These are phyloP conservation scores for Eubucco bourcierii DNA, from an alignment of 2,113 vertebrate species.

Conservation along the genomic window DNA sequence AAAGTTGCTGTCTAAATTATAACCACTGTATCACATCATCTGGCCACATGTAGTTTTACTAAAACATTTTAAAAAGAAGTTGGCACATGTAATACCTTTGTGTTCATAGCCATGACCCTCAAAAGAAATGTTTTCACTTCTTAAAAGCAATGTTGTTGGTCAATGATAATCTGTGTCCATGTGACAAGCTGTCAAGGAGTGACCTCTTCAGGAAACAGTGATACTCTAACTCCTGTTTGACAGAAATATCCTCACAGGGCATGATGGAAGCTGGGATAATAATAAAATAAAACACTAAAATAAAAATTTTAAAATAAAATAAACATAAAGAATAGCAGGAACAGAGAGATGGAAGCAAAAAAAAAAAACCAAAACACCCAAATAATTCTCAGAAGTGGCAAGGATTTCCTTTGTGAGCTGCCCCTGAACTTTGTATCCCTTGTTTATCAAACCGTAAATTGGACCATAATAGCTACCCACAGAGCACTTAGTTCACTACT, in stretches of 20 bases:
- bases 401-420: not conserved
- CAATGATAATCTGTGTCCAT: not conserved
- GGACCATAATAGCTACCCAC: not conserved
- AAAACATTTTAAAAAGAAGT: not conserved
- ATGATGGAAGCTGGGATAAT: not conserved
- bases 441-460: not conserved
- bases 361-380: too few relatives aligned
- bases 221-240: not conserved
- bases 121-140: not conserved
- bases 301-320: too few relatives aligned
- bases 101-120: not conserved
- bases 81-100: not conserved
- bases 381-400: not conserved
- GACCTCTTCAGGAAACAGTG: slow-evolving; percentile 42
- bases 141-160: not conserved
- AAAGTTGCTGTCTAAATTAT: not conserved
- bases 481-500: not conserved
- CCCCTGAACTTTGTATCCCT: not conserved
- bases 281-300: too few relatives aligned
- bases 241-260: not conserved
- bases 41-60: not conserved
- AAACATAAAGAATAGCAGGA: not conserved
- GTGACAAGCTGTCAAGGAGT: slow-evolving; percentile 18
- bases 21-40: not conserved
- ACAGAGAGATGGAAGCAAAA: not conserved